Base-by-base conservation (phyloP, 1,140 invertebrate species). In the Drepana arcuata region DNA sequence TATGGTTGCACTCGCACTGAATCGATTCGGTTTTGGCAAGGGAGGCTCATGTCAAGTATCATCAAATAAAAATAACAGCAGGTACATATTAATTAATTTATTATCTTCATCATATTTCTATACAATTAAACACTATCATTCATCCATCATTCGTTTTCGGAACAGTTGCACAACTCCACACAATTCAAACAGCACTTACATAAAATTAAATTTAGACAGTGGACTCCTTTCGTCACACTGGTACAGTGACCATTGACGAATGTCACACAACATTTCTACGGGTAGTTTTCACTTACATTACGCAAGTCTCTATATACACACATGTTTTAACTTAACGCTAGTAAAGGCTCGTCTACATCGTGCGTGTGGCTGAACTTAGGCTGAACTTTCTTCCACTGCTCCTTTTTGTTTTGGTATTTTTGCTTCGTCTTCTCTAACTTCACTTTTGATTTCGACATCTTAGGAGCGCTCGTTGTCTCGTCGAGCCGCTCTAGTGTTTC, bases 401-500 rank as follows among this genome's bases (percentile, higher is more conserved):
- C 71, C 41, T 79, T 82, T 49, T 82, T 82, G 33, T 60, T 70
- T 13, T 58, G 33, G 43, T 53, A 65, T 35, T 73, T 81, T 40
- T 70, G 61, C 46, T 78, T 79, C 6, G 73, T 69, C n/a, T 54
- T 53, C 44, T 59, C 69, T 34, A 90, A 87, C 50, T 89, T 88
- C 23, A 84, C 66, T 66, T 87, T 86, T 16, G 89, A 84, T 54
- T 89, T 88, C 7, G 87, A 84, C 14, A 91, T 71, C 71, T 94
- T 94, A 44, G 86, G 78, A 61, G 71, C 67, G 27, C 41, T 70
- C 24, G 68, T 57, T n/a, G 57, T 74, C 34, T 87, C 74, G 49
- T 93, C 91, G 1, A 93, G 58, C 64, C 92, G 85, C 45, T 89
- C 86, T 36, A 94, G 58, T 21, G 91, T 91, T 65, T 94, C 92